Base-by-base conservation (phyloP, 2,113 vertebrate species). In the Urocitellus parryii region DNA sequence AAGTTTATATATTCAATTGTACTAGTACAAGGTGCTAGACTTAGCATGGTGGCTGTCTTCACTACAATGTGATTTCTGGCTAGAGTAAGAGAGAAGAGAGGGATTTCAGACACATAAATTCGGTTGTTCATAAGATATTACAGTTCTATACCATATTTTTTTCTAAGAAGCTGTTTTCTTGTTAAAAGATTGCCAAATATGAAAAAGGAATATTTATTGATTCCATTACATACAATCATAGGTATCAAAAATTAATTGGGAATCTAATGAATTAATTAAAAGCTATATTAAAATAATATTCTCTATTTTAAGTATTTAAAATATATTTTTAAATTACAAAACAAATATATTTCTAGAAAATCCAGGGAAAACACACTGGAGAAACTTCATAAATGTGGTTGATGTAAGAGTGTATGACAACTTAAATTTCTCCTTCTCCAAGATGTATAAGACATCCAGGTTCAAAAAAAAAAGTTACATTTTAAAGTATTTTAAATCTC, bases 401-500 rank as follows among this genome's bases (percentile, higher is more conserved):
- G 45, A 87, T 77, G 0, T 56, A 45, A 83, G 14, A 72, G 7
- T 67, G 5, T 61, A 56, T 77, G 39, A 83, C 39, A 72, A 45
- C 68, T 91, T 86, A 90, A 94, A 85, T 92, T 32, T 72, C 45
- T 84, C 25, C 20, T 94, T 83, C 20, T 78, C 65, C 51, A 61
- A 73, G 39, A 63, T 34, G 29, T 17, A n/a, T 72, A 72, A 79
- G 39, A 89, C 1, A 95, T 61, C 14, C 37, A 70, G 4, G 2
- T 73, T 89, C 51, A 83, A 70, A 72, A 73, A 84, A 90, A 51
- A 76, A 58, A 32, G 24, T 20, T 68, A 61, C 24, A 51, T 34
- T 95, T 58, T 89, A 95, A 94, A 87, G 32, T 87, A 74, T 3
- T 97, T 97, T 77, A 83, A 39, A 24, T 93, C 48, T 96, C 84